Conservation (phyloP, 2,888 invertebrate genomes). For the Cenopis cana region DNA sequence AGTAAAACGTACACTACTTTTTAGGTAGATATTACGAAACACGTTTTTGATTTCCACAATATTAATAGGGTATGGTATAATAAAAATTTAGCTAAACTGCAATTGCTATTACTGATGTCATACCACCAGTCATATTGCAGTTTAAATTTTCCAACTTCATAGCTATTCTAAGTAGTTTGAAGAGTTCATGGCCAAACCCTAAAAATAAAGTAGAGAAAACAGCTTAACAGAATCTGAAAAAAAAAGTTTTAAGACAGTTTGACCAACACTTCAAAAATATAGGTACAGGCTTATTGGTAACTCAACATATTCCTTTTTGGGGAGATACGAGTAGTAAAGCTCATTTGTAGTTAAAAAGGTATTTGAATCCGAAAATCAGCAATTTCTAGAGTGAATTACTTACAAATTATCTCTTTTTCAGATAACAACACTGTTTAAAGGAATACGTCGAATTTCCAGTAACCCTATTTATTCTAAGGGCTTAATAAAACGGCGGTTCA, state of each 20-base stretch:
- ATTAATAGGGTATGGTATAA: background rate
- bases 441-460: constrained; percentile 1
- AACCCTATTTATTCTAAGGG: background rate
- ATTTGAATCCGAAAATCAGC: background rate
- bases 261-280: background rate
- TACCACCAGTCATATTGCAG: background rate
- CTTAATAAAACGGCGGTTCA: background rate
- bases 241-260: constrained; percentile 1
- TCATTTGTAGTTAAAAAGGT: background rate
- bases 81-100: background rate
- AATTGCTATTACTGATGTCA: background rate
- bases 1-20: background rate
- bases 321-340: background rate
- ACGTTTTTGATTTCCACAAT: background rate
- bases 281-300: background rate
- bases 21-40: background rate
- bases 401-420: too few relatives aligned
- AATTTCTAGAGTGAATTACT: background rate
- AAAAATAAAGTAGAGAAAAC: background rate
- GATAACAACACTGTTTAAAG: too few relatives aligned
- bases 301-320: constrained; percentile 1
- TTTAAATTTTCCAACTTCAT: background rate
- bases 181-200: background rate
- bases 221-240: background rate
- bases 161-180: background rate